Evolutionary conservation across 2,888 invertebrate species (phyloP).

Genomic region (Nudaria mundana): DNA sequence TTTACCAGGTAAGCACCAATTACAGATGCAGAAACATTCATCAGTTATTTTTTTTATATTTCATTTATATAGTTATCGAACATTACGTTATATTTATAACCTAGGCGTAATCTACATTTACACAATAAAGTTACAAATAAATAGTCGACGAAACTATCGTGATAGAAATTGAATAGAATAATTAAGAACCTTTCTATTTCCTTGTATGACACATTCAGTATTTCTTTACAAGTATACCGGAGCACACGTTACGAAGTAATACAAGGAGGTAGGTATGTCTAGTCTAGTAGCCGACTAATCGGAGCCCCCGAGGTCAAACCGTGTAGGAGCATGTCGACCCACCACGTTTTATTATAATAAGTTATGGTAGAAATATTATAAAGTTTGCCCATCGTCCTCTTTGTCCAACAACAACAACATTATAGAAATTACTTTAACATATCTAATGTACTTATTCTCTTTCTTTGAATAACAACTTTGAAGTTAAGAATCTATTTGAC

Average conservation of each 20-base stretch:
- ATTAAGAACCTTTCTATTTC: not conserved
- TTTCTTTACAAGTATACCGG: constrained; percentile 27
- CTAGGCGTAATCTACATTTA: too few species aligned
- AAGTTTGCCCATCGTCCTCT: constrained; percentile 64
- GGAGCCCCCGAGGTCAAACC: constrained; percentile 70
- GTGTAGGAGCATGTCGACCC: constrained; percentile 64
- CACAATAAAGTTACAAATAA: too few species aligned
- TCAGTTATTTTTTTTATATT: too few species aligned
- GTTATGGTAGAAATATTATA: constrained; percentile 62
- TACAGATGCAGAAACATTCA: too few species aligned
- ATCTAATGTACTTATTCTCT: constrained; percentile 24
- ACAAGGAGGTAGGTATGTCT: constrained; percentile 48
- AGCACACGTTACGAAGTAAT: constrained; percentile 54
- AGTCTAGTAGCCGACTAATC: constrained; percentile 70
- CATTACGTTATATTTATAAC: too few species aligned
- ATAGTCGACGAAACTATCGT: too few species aligned
- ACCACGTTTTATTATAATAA: constrained; percentile 79
- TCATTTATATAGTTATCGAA: too few species aligned
- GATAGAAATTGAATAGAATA: not conserved
- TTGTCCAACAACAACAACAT: constrained; percentile 29
- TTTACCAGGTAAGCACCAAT: too few species aligned
- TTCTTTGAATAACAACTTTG: too few species aligned
- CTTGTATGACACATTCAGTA: constrained; percentile 34
- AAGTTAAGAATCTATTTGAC: too few species aligned
- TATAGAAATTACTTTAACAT: constrained; percentile 54